A percentile compares a stretch with the other conserved stretches of the same genome.
Conservation (phyloP, 2,113 vertebrate genomes). For the Strix uralensis region DNA sequence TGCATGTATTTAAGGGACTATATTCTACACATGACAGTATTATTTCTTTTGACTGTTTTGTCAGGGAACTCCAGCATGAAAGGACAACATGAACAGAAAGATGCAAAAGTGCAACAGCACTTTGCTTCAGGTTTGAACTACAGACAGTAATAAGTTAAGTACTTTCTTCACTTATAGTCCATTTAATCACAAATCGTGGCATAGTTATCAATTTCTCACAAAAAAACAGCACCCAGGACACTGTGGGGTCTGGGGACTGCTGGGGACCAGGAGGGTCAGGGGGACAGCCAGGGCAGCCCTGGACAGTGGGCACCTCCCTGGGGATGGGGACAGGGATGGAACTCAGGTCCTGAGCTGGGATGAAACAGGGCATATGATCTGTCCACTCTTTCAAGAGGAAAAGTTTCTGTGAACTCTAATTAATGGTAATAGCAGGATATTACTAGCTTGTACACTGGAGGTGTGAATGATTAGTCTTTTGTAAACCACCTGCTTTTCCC, state of each 20-base stretch:
- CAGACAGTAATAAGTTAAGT: neutral
- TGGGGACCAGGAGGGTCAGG: neutral
- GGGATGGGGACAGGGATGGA: no score
- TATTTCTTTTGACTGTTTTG: neutral
- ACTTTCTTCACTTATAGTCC: neutral
- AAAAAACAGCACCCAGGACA: rapidly evolving
- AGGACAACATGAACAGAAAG: neutral
- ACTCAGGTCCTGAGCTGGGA: neutral
- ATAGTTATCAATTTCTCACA: neutral
- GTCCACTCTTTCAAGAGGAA: neutral
- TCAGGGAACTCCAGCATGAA: neutral
- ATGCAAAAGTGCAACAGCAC: neutral
- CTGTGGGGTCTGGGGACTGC: rapidly evolving
- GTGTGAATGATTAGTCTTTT: neutral
- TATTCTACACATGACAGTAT: neutral
- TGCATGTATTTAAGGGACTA: neutral
- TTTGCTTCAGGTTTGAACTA: neutral
- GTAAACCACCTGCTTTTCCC: neutral
- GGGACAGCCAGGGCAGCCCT: neutral
- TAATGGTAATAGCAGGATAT: neutral
- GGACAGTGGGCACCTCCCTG: rapidly evolving
- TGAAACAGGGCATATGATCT: neutral
- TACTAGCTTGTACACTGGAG: neutral
- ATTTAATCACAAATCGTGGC: neutral
- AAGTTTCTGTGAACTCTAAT: neutral